These are phyloP conservation scores for Cuniculus paca DNA, from an alignment of 2,797 vertebrate species.

Conservation along the genomic window DNA sequence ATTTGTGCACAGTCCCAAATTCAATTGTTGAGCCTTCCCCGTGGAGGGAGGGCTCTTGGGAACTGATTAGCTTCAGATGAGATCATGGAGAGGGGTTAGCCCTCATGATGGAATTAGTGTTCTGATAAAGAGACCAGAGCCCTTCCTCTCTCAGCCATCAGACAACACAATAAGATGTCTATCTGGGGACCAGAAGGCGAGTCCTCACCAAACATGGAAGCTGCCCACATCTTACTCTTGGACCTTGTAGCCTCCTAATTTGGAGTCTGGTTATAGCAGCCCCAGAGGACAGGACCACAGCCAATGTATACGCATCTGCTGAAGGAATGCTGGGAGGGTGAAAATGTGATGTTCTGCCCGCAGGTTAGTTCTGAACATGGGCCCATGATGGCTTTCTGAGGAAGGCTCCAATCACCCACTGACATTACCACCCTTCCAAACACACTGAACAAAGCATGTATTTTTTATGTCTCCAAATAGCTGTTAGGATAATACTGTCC, in stretches of 20 bases:
- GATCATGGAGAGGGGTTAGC: background rate
- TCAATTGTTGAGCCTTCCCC: background rate
- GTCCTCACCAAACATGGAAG: background rate
- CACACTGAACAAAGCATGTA: background rate
- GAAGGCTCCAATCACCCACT: background rate
- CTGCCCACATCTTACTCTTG: background rate
- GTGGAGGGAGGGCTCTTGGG: background rate
- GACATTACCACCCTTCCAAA: background rate
- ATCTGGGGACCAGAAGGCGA: background rate
- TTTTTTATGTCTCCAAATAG: background rate
- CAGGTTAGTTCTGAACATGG: too few species aligned
- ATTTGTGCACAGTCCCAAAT: background rate
- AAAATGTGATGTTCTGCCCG: background rate
- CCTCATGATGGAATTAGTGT: background rate
- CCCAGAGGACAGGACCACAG: background rate
- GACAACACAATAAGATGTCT: background rate
- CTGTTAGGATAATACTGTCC: background rate
- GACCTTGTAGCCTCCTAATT: background rate
- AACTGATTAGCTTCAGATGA: background rate
- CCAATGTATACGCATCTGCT: accelerated
- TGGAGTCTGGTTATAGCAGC: background rate
- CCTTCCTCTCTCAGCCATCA: too few species aligned
- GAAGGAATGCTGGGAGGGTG: background rate
- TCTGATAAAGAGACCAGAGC: background rate
- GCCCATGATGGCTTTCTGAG: background rate